Percentiles rank a stretch among this genome's conserved stretches.
These are phyloP conservation scores for Ridgeia piscesae DNA, from an alignment of 1,140 invertebrate species.

Conservation along the genomic window DNA sequence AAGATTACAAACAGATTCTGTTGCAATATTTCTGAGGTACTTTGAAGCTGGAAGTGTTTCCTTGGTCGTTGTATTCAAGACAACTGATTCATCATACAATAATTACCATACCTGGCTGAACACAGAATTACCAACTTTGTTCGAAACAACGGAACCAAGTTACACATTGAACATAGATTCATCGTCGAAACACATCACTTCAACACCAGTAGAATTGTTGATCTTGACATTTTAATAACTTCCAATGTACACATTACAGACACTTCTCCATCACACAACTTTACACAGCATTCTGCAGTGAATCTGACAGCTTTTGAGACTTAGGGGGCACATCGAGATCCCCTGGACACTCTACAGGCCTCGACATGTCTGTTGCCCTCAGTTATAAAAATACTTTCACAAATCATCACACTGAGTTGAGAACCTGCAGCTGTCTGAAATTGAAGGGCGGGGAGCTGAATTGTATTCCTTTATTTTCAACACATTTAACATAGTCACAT, in stretches of 20 bases:
- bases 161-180: background rate
- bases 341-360: background rate
- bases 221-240: constrained; percentile 6
- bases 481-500: background rate
- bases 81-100: no score
- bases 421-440: background rate
- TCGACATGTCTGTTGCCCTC: background rate
- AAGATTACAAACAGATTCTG: no score
- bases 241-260: background rate
- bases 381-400: background rate
- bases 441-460: background rate
- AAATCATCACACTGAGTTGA: background rate
- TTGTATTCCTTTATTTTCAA: background rate
- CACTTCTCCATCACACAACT: background rate
- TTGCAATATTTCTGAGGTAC: no score
- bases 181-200: background rate
- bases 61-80: no score
- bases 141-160: background rate
- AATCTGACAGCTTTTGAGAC: background rate
- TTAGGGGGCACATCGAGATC: background rate
- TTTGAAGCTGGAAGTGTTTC: no score
- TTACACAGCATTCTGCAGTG: background rate
- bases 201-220: background rate
- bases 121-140: no score
- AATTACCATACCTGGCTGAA: no score